Conservation (phyloP, 2,113 vertebrate genomes). For the Telmatochromis sp. region DNA sequence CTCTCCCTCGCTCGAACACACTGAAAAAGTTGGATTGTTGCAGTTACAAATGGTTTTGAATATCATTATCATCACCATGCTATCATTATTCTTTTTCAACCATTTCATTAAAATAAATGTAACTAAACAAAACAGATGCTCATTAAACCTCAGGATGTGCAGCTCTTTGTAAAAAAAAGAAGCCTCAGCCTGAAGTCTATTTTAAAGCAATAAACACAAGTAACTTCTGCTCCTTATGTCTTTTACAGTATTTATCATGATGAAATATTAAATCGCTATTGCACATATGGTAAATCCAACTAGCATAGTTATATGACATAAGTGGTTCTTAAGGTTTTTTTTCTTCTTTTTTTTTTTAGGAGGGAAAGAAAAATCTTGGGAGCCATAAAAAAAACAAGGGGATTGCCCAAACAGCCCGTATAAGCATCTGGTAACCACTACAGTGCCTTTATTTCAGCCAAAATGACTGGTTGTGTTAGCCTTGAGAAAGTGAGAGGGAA, state of each 20-base stretch:
- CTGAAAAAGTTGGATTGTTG: not conserved
- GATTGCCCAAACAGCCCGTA: constrained; percentile 48
- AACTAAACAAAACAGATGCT: not conserved
- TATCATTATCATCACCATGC: not conserved
- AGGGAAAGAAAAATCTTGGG: constrained; percentile 43
- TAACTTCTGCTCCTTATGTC: constrained; percentile 56
- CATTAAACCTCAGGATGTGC: constrained; percentile 13
- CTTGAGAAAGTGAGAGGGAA: constrained; percentile 37
- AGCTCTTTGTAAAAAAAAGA: not conserved
- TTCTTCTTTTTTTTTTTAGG: not conserved
- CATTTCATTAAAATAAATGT: not conserved
- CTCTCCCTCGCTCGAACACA: not conserved
- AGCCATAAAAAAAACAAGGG: constrained; percentile 47
- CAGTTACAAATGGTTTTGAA: not conserved
- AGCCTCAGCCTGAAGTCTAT: constrained; percentile 7
- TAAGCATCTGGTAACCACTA: constrained; percentile 69
- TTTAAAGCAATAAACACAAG: constrained; percentile 35
- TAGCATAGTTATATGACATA: constrained; percentile 30
- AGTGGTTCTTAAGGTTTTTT: constrained; percentile 41
- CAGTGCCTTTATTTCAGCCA: constrained; percentile 47
- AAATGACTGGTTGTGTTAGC: constrained; percentile 54
- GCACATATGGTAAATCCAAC: constrained; percentile 56
- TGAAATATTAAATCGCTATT: constrained; percentile 46
- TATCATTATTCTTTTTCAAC: not conserved
- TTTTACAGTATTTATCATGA: constrained; percentile 57